Base-by-base conservation (phyloP, 30 jellyfish, hydroid and myxozoan species). In the Cassiopea xamachana region DNA sequence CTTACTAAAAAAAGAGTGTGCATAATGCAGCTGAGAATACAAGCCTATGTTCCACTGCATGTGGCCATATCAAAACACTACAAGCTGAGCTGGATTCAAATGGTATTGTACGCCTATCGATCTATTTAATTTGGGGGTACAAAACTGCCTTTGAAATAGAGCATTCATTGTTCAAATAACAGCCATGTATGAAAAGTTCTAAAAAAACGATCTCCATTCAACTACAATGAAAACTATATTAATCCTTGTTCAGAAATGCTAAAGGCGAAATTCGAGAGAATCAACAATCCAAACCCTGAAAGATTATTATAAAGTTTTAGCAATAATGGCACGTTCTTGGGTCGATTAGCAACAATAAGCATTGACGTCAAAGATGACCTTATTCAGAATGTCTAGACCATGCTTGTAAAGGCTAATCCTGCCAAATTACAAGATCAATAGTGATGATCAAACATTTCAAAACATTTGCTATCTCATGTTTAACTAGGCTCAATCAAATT, bases 341-440 rank as follows among this genome's bases (percentile, higher is more conserved):
- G 12, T 55, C 64, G 64, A 55, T 55, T 55, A 55, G 64, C 64
- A 55, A 55, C 10, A 55, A 55, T 55, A 55, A 3, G 64, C 12
- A 55, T 10, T 67, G 76, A 67, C 76, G 76, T 67, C 76, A 67
- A 67, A 4, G 76, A 19, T 67, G 76, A 19, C 46, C 76, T 67
- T 5, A 67, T 14, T 67, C 7, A 16, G 76, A 67, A 16, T 19
- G 46, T 16, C 76, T 67, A 67, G 76, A 14, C 76, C 46, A 19
- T 4, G 15, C 15, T 67, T 14, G 46, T 14, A 5, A 67, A 67
- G 19, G 76, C 76, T 67, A 67, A 67, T 67, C 76, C 43, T 7
- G 76, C 8, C 15, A 67, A 67, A 67, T 19, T 19, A 67, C 19
- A 19, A 3, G 76, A 67, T 67, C 76, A 14, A 16, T 67, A 19